Percentiles rank a stretch among this genome's conserved stretches.
These are phyloP conservation scores for Laothoe populi DNA, from an alignment of 2,888 invertebrate genomes.

Conservation along the genomic window DNA sequence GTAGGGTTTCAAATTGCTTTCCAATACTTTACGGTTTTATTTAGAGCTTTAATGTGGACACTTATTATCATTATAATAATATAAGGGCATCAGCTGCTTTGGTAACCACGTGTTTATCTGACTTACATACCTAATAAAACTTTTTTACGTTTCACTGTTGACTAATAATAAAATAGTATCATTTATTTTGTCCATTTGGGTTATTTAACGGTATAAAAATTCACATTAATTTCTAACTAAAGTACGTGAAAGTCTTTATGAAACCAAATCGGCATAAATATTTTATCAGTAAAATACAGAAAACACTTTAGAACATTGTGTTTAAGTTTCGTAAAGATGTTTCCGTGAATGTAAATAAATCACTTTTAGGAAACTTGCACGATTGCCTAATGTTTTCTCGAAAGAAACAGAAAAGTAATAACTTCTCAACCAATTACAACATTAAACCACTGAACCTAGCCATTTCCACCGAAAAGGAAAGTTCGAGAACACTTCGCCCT, in stretches of 20 bases:
- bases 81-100: slow-evolving; percentile 6
- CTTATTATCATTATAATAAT: slow-evolving; percentile 28
- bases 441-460: slow-evolving; percentile 70
- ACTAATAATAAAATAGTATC: background rate
- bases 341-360: slow-evolving; percentile 69
- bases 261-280: background rate
- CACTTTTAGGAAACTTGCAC: slow-evolving; percentile 63
- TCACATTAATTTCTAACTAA: background rate
- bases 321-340: slow-evolving; percentile 65
- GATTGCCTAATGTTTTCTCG: slow-evolving; percentile 69
- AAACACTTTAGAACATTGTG: slow-evolving; percentile 47
- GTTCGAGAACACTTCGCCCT: slow-evolving; percentile 73
- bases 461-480: slow-evolving; percentile 67
- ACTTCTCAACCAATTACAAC: slow-evolving; percentile 77
- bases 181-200: too few relatives aligned
- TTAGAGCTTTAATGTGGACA: slow-evolving; percentile 34
- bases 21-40: slow-evolving; percentile 38
- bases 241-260: background rate
- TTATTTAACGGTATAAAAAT: background rate
- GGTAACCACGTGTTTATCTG: slow-evolving; percentile 19
- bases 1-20: slow-evolving; percentile 40
- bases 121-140: background rate
- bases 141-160: background rate
- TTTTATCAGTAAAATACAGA: background rate
- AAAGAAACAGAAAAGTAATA: slow-evolving; percentile 67